Percentiles rank a stretch among this genome's conserved stretches.
phyloP scores from a whole-genome alignment of 2,113 vertebrate genomes.

The Sturnus vulgaris region DNA sequence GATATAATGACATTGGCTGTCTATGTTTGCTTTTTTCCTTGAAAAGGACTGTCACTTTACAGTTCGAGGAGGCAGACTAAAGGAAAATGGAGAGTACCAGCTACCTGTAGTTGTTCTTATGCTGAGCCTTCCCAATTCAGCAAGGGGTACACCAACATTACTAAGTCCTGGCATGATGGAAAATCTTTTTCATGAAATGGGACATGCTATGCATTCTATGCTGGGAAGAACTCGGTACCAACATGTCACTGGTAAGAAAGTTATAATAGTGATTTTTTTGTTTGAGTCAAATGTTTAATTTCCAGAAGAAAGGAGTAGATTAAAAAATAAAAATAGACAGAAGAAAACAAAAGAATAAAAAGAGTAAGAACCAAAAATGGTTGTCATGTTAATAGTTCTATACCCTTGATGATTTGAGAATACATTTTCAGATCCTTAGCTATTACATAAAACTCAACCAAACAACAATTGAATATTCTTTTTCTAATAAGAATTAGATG shows the following conservation, averaged over 20 bases:
- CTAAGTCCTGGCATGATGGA: constrained; percentile 96
- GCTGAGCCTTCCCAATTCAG: constrained; percentile 87
- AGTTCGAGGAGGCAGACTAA: constrained; percentile 88
- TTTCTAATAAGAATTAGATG: neutral
- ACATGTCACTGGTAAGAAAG: constrained; percentile 86
- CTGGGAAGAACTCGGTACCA: constrained; percentile 94
- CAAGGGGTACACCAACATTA: constrained; percentile 77
- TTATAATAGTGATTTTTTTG: neutral
- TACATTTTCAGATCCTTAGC: neutral
- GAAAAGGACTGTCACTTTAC: constrained; percentile 96
- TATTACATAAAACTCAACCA: neutral
- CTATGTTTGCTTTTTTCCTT: constrained; percentile 3
- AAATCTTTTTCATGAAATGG: constrained; percentile 99
- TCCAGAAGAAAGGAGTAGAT: neutral
- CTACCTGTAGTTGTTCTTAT: constrained; percentile 95
- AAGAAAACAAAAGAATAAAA: neutral
- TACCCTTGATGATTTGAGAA: neutral
- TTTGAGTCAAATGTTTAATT: neutral
- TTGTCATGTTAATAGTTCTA: neutral
- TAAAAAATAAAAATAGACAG: neutral
- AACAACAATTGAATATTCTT: neutral
- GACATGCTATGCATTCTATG: constrained; percentile 99
- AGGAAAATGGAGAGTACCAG: constrained; percentile 86
- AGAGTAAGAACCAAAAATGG: neutral
- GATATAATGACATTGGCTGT: neutral